These are phyloP conservation scores for Ylistrum balloti DNA, from an alignment of 1,140 invertebrate genomes.

Conservation along the genomic window DNA sequence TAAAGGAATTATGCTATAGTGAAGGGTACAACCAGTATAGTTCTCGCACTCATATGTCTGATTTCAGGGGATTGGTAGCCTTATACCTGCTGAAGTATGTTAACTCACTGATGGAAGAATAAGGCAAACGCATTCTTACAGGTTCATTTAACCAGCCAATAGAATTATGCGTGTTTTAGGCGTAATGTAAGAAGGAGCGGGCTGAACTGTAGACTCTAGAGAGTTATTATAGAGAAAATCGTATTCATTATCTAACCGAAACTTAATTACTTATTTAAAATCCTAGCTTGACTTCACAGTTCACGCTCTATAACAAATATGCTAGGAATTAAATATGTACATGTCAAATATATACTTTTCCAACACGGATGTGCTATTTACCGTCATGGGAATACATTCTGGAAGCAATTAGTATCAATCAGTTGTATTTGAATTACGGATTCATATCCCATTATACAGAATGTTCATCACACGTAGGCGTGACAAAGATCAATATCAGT, in stretches of 20 bases:
- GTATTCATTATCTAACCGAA: neutral
- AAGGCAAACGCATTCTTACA: neutral
- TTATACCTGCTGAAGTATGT: too few species aligned
- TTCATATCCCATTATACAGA: neutral
- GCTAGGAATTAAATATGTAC: slow-evolving; percentile 19
- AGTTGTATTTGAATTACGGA: neutral
- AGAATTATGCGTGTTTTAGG: neutral
- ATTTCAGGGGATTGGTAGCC: too few species aligned
- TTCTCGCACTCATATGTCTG: neutral
- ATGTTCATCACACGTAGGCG: too few species aligned
- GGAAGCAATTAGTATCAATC: neutral
- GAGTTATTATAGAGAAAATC: neutral
- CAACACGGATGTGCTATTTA: neutral
- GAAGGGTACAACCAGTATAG: too few species aligned
- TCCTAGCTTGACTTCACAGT: neutral
- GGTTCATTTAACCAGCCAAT: neutral
- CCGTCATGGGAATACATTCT: neutral
- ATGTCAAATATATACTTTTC: neutral
- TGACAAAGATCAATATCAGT: too few species aligned
- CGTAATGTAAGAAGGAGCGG: neutral
- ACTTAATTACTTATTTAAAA: neutral
- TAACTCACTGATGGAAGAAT: neutral
- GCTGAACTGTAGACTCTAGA: neutral
- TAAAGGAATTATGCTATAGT: too few species aligned
- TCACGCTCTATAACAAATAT: neutral